phyloP scores from a whole-genome alignment of 1,140 invertebrate species.

The Apis cerana region DNA sequence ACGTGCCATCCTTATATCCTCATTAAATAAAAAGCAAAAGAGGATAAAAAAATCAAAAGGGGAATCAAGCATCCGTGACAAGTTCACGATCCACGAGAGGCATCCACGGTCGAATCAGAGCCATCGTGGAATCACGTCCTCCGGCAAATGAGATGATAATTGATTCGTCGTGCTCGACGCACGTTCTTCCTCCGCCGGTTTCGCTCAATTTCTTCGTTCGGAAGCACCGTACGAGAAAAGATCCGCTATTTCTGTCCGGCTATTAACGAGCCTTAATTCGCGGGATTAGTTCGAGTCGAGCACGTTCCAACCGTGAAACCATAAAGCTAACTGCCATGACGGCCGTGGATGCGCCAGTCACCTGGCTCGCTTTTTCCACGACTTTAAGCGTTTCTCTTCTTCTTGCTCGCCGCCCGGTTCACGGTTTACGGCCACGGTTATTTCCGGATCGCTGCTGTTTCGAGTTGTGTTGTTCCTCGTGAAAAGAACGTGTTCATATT shows the following conservation, averaged over 20 bases:
- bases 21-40: too few species aligned
- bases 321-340: conserved; percentile 41
- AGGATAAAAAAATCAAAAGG: too few species aligned
- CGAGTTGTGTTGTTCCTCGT: too few species aligned
- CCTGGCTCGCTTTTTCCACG: conserved; percentile 48
- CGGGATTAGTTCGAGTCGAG: conserved; percentile 30
- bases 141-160: too few species aligned
- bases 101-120: too few species aligned
- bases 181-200: neutral
- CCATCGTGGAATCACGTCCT: too few species aligned
- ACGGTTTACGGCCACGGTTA: conserved; percentile 48
- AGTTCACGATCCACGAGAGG: too few species aligned
- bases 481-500: too few species aligned
- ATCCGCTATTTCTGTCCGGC: conserved; percentile 25
- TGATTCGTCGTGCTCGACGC: neutral
- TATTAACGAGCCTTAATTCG: conserved; percentile 42
- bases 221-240: neutral
- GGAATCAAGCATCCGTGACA: too few species aligned
- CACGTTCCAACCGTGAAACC: conserved; percentile 23
- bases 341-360: conserved; percentile 38
- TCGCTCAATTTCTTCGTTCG: neutral
- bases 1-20: too few species aligned
- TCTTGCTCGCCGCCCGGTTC: neutral
- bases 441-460: conserved; percentile 52
- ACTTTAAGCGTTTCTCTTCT: conserved; percentile 34